Conservation (phyloP, 2,797 vertebrate species). For the Anguilla megastoma region DNA sequence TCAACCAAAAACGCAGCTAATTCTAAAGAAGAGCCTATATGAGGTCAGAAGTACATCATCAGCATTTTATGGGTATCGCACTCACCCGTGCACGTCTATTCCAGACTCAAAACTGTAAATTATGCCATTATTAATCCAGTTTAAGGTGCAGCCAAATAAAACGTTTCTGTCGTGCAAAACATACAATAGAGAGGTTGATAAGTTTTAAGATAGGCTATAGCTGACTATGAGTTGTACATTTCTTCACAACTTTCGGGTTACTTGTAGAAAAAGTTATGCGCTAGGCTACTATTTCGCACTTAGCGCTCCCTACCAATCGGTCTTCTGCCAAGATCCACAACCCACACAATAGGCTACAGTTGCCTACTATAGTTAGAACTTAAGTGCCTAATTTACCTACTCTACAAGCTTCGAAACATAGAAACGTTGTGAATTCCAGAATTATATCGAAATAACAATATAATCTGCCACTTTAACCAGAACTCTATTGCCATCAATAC, state of each 20-base stretch:
- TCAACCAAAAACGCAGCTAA: background rate
- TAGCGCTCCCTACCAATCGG: background rate
- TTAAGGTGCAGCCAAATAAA: background rate
- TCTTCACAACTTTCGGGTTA: background rate
- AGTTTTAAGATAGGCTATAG: background rate
- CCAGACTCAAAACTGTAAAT: background rate
- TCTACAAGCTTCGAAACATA: background rate
- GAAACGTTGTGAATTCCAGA: background rate
- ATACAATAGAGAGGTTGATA: background rate
- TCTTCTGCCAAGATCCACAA: background rate
- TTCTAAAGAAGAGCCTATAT: background rate
- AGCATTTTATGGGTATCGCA: background rate
- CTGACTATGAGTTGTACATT: background rate
- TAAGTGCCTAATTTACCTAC: too few relatives aligned
- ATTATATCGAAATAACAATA: background rate
- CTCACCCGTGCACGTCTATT: background rate
- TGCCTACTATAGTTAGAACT: background rate
- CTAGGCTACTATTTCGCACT: background rate
- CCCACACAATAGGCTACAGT: background rate
- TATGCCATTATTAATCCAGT: background rate
- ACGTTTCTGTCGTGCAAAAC: background rate
- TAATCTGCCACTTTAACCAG: background rate
- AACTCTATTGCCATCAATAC: background rate
- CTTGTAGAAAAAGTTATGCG: background rate
- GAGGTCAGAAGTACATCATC: background rate